Base-by-base conservation (phyloP, 2,113 vertebrate genomes). In the human region DNA sequence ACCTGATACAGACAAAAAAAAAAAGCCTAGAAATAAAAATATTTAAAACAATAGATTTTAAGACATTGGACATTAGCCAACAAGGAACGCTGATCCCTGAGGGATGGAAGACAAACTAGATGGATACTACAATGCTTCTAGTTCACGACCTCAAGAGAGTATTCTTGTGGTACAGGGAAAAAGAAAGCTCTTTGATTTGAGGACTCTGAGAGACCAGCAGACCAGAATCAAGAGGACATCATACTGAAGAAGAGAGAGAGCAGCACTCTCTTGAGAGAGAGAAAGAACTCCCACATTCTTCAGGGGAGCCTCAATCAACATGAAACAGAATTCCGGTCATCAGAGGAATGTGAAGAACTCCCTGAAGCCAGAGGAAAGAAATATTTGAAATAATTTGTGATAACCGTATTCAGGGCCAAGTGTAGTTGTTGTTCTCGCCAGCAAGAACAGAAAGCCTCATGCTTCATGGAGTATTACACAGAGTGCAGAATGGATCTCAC, bases 141-240 rank as follows among this genome's bases (percentile, higher is more conserved):
- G 27, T 18, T 25, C 32, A 13, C 14, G 0, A 2, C 11, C n/a
- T 9, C 5, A 2, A 2, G 25, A 7, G 23, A 16, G 35, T 18
- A 5, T 6, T 20, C 25, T 4, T 6, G 2, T 48, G 12, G 1
- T 2, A 1, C 20, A 3, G 30, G 40, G 17, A 45, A 43, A 4
- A 3, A 14, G 55, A 40, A 55, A 55, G 52, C 18, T 55, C 52
- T 55, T 55, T 55, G 12, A 45, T 22, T 3, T 22, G 38, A 59
- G 72, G 72, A 43, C 20, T 40, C 5, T 43, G 70, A 72, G 38
- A 73, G 22, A 73, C 11, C 23, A 9, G 55, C 43, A 72, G 35
- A 7, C 55, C 18, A 2, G 43, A 38, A 9, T 30, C 35, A 20
- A 30, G 17, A 10, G 25, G 20, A 8, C 14, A 38, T 23, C 16